Evolutionary conservation across 2,113 vertebrate genomes (phyloP), one percentile per base, ranked within the genome.

Genomic region (Maccullochella peelii): DNA sequence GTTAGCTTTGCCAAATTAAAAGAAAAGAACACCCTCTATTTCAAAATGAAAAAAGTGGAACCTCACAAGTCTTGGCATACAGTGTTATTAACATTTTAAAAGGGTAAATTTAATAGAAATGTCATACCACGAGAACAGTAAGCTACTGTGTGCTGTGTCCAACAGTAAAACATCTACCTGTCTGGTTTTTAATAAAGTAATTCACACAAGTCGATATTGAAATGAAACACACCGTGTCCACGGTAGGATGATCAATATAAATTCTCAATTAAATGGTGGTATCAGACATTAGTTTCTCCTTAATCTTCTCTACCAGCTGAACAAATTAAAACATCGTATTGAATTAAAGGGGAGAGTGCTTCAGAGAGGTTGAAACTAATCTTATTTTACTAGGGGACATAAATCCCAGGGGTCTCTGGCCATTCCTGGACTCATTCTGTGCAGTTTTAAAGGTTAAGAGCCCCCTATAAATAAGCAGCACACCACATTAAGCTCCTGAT

Each of bases 381-480:
- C 83, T 81, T 77, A 75, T 92, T 93, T 93, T 90, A 93, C 70
- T 67, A 59, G 79, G 78, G 68, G 87, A 85, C 79, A 89, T 92
- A 92, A 94, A 93, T 92, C 88, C 76, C 44, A 1, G 69, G 75
- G 85, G 83, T 91, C 86, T 83, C 47, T 4, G 36, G 67, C 66
- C 71, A 36, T 33, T 84, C 69, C 89, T 75, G 76, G 78, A 73
- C 90, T 87, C 84, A 66, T 88, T 91, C 87, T 76, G 69, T 49
- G 66, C 85, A 54, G 86, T 80, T 89, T 85, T 82, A 92, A 91
- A 92, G 93, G 88, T 92, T 92, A 91, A 91, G 86, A 89, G 87
- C 82, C 33, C 54, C 52, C 89, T 70, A 91, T 92, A 94, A 94
- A 92, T 90, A 93, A 90, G 87, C 87, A 83, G 83, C 86, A 88